A percentile compares a stretch with the other conserved stretches of the same genome.
phyloP scores from a whole-genome alignment of 2,888 invertebrate genomes.

The Rotaria macrura region DNA sequence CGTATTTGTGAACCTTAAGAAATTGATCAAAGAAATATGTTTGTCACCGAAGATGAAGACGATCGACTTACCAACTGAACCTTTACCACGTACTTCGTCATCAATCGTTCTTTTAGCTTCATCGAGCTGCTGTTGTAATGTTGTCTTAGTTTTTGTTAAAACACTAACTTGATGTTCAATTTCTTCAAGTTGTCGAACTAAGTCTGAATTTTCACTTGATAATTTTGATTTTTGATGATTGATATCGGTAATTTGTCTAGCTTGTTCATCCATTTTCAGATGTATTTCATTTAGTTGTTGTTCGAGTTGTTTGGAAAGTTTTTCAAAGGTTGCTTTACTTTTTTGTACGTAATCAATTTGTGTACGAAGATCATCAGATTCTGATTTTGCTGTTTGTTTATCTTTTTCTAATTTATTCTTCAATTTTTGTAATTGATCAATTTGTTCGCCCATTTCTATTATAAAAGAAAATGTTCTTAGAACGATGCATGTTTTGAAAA shows the following conservation, averaged over 20 bases:
- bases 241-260: constrained; percentile 90
- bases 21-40: neutral
- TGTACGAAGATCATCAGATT: constrained; percentile 92
- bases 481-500: no score
- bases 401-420: constrained; percentile 75
- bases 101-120: constrained; percentile 94
- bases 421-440: constrained; percentile 34
- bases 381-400: constrained; percentile 89
- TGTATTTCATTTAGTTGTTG: constrained; percentile 88
- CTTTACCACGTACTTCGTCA: constrained; percentile 64
- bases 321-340: constrained; percentile 93
- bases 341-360: constrained; percentile 92
- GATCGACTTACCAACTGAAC: constrained; percentile 34
- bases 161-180: constrained; percentile 73
- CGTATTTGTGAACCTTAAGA: constrained; percentile 67
- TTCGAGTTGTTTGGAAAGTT: constrained; percentile 92
- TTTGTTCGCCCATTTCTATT: constrained; percentile 88
- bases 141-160: constrained; percentile 78
- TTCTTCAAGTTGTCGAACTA: constrained; percentile 90
- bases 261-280: constrained; percentile 88
- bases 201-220: constrained; percentile 90
- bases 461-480: neutral
- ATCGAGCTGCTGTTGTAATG: constrained; percentile 85
- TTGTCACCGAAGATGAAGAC: neutral
- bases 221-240: constrained; percentile 72